These are phyloP conservation scores for Chloroceryle amazona DNA, from an alignment of 2,797 vertebrate species.

Conservation along the genomic window DNA sequence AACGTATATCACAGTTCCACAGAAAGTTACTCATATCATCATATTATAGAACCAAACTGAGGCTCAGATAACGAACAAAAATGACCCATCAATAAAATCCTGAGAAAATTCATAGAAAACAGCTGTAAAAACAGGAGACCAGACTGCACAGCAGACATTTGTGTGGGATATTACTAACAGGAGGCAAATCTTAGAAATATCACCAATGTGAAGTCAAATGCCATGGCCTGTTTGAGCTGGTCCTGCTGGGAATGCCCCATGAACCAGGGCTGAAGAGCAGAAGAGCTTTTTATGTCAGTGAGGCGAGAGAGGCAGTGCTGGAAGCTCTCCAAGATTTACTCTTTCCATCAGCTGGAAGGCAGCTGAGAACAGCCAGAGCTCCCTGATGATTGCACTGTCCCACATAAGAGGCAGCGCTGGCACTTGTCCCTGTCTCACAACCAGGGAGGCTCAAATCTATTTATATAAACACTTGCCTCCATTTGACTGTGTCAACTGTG, in stretches of 20 bases:
- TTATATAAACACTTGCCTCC: slow-evolving; percentile 26
- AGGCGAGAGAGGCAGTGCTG: neutral
- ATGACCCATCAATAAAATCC: slow-evolving; percentile 29
- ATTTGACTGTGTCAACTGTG: slow-evolving; percentile 3
- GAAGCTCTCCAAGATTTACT: neutral
- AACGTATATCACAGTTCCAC: neutral
- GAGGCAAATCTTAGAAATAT: neutral
- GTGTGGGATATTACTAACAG: neutral
- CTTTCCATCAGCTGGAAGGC: neutral
- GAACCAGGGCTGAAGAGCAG: neutral
- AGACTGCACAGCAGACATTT: neutral
- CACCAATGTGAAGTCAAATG: neutral
- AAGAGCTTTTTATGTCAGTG: neutral
- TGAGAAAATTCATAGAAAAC: slow-evolving; percentile 51
- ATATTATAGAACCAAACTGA: slow-evolving; percentile 15
- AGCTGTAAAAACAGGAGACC: slow-evolving; percentile 54
- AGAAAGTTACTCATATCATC: neutral
- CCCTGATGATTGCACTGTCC: neutral
- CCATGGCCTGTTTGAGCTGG: neutral
- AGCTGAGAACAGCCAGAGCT: neutral
- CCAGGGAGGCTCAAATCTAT: slow-evolving; percentile 30
- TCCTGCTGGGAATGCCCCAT: fast-evolving
- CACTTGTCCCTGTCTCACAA: neutral
- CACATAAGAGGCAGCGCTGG: neutral
- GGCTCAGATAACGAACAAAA: slow-evolving; percentile 36